phyloP scores from a whole-genome alignment of 1,140 invertebrate genomes.

The Ridgeia piscesae region DNA sequence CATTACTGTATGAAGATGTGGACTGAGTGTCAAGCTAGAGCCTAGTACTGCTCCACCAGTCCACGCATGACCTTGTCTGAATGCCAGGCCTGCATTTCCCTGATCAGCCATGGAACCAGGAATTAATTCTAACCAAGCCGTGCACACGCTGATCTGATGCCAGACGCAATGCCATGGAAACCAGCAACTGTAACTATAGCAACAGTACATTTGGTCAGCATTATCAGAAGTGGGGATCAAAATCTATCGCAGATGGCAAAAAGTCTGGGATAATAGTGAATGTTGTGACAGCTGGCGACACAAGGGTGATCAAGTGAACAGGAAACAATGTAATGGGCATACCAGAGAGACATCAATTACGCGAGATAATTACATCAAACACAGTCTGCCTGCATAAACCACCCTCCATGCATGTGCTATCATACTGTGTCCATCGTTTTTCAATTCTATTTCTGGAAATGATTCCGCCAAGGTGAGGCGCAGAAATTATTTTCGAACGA shows the following conservation, averaged over 20 bases:
- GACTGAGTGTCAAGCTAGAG: no score
- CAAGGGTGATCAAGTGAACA: neutral
- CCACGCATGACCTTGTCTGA: no score
- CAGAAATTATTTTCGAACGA: neutral
- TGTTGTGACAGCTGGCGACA: conserved; percentile 3
- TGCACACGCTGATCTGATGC: neutral
- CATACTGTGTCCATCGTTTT: neutral
- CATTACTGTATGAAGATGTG: no score
- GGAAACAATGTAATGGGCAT: neutral
- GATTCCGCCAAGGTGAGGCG: neutral
- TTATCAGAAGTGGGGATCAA: neutral
- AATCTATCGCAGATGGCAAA: conserved; percentile 1
- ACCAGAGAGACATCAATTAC: neutral
- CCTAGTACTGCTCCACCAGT: no score
- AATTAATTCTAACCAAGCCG: conserved; percentile 1
- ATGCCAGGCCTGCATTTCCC: neutral
- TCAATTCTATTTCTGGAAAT: neutral
- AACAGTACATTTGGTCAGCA: conserved; percentile 5
- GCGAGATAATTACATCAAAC: neutral
- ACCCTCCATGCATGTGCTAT: neutral
- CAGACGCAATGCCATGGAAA: neutral
- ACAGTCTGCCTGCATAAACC: neutral
- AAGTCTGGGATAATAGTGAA: neutral
- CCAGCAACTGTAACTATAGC: neutral
- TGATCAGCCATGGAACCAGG: neutral